These are phyloP conservation scores for Turdus rufiventris DNA, from an alignment of 2,113 vertebrate genomes.

Conservation along the genomic window DNA sequence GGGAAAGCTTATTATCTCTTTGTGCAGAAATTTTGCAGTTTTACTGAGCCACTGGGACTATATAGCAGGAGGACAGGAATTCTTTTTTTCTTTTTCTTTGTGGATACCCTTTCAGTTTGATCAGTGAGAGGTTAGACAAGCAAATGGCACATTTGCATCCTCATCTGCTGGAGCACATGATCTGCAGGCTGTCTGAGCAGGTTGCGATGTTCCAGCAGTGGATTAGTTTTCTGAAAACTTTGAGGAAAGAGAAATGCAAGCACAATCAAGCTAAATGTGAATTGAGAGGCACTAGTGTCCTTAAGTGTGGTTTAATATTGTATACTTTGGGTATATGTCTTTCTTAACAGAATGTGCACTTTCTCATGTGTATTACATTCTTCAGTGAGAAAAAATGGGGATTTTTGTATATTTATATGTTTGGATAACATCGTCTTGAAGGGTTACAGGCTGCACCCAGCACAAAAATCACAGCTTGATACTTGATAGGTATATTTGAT, in stretches of 20 bases:
- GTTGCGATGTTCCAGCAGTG: accelerated
- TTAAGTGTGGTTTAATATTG: background rate
- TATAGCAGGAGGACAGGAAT: background rate
- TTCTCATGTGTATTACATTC: background rate
- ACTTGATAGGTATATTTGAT: slow-evolving; percentile 9
- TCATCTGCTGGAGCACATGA: background rate
- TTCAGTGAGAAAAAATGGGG: background rate
- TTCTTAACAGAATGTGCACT: background rate
- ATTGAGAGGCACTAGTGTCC: background rate
- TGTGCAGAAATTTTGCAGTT: background rate
- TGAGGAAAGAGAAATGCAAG: background rate
- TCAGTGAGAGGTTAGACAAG: background rate
- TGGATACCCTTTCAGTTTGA: background rate
- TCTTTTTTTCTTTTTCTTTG: background rate
- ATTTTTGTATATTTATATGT: background rate
- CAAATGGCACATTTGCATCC: background rate
- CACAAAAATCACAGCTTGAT: background rate
- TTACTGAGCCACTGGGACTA: background rate
- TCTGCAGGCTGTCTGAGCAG: background rate
- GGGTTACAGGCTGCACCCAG: background rate
- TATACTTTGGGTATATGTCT: background rate
- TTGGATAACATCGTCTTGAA: background rate
- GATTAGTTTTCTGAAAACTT: background rate
- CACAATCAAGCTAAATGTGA: background rate
- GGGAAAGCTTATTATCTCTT: background rate